phyloP scores from a whole-genome alignment of 2,888 invertebrate species.

The Eilema griseolum region DNA sequence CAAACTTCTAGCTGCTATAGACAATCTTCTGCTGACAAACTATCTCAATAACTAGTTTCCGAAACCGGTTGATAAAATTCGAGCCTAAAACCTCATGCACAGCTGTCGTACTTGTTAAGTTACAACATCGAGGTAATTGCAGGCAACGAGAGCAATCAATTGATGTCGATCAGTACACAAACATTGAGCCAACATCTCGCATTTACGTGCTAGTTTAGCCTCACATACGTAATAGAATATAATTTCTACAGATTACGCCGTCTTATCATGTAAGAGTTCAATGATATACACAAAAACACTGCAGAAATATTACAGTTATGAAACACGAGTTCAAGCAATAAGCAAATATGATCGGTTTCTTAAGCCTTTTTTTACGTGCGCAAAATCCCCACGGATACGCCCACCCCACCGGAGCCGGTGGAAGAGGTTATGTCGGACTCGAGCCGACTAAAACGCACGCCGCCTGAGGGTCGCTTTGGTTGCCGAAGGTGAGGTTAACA shows the following conservation, averaged over 20 bases:
- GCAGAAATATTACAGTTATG: background rate
- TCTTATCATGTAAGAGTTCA: background rate
- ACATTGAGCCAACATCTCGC: background rate
- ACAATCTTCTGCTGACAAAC: too few relatives aligned
- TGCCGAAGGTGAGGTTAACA: too few relatives aligned
- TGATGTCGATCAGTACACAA: conserved; percentile 7
- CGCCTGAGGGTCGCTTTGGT: too few relatives aligned
- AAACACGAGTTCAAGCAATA: background rate
- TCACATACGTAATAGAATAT: conserved; percentile 33
- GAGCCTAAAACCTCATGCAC: background rate
- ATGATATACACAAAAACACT: conserved; percentile 11
- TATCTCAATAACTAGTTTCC: background rate
- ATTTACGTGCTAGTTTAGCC: conserved; percentile 4
- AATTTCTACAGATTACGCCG: conserved; percentile 26
- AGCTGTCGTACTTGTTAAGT: background rate
- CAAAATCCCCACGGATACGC: too few relatives aligned
- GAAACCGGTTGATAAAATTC: background rate
- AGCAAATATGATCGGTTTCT: conserved; percentile 1
- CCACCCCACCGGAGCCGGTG: too few relatives aligned
- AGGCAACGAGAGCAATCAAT: conserved; percentile 11
- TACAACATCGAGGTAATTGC: background rate
- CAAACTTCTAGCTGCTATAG: too few relatives aligned
- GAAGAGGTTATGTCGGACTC: too few relatives aligned
- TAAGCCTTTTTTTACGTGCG: too few relatives aligned
- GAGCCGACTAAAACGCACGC: too few relatives aligned